Evolutionary conservation across 2,888 invertebrate genomes (phyloP).

Genomic region (Endomychus coccineus): DNA sequence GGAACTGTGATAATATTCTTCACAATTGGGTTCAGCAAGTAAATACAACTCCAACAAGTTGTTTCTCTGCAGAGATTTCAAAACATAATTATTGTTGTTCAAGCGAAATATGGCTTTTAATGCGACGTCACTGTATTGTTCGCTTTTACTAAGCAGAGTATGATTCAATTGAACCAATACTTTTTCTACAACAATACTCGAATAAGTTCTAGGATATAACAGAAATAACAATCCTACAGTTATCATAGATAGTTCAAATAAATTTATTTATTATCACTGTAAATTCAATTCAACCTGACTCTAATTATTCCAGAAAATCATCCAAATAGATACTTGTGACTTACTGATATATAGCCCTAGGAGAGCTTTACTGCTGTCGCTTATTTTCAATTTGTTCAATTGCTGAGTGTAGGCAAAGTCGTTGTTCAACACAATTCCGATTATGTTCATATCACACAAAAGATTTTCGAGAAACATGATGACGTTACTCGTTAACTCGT

Average conservation of each 20-base stretch:
- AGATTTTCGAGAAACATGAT: constrained; percentile 87
- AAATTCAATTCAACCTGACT: too few relatives aligned
- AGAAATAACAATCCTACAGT: constrained; percentile 1
- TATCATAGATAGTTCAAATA: constrained; percentile 6
- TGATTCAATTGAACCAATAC: constrained; percentile 85
- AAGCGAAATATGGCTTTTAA: constrained; percentile 84
- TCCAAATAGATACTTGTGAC: too few relatives aligned
- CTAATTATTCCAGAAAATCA: too few relatives aligned
- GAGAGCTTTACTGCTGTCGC: constrained; percentile 56
- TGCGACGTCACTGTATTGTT: constrained; percentile 80
- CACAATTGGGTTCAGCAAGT: constrained; percentile 78
- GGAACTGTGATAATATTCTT: constrained; percentile 78
- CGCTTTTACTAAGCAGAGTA: constrained; percentile 83
- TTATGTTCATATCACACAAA: constrained; percentile 67
- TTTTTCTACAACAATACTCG: constrained; percentile 60
- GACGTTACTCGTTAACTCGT: constrained; percentile 91
- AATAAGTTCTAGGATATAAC: too few relatives aligned
- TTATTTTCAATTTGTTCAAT: constrained; percentile 45
- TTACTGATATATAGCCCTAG: constrained; percentile 78
- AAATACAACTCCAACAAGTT: constrained; percentile 74
- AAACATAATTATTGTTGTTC: constrained; percentile 90
- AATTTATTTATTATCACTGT: too few relatives aligned
- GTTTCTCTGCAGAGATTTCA: constrained; percentile 84
- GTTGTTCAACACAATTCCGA: constrained; percentile 58
- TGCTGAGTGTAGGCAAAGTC: constrained; percentile 52